These are phyloP conservation scores for Aurelia coerulea DNA, from an alignment of 30 jellyfish, hydroid and myxozoan species.

Conservation along the genomic window DNA sequence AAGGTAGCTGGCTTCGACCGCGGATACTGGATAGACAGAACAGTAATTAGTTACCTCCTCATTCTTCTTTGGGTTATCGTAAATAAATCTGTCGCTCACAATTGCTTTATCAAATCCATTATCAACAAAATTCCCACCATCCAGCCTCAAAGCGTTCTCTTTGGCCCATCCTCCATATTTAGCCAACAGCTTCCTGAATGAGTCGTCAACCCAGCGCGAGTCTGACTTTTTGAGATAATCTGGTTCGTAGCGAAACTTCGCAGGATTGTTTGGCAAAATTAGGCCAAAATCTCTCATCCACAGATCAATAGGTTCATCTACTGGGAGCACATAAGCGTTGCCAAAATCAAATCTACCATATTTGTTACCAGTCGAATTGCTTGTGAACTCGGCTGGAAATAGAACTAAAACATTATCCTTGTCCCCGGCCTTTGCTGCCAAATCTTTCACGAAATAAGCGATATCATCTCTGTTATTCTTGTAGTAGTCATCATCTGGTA, in stretches of 20 bases:
- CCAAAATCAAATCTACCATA: conserved; percentile 55
- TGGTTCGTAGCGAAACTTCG: conserved; percentile 58
- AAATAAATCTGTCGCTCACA: conserved; percentile 49
- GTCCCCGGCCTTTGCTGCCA: conserved; percentile 60
- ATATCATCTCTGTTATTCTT: conserved; percentile 43
- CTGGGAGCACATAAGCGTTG: conserved; percentile 38
- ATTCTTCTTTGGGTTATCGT: conserved; percentile 30
- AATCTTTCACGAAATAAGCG: conserved; percentile 48
- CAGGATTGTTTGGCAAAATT: conserved; percentile 37
- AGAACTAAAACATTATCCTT: conserved; percentile 50
- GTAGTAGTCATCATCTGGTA: conserved; percentile 60
- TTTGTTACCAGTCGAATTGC: not conserved
- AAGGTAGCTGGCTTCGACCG: too few species aligned
- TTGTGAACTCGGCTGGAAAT: conserved; percentile 28
- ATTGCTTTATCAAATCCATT: conserved; percentile 63
- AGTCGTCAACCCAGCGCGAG: conserved; percentile 50
- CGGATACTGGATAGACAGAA: too few species aligned
- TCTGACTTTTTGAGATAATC: conserved; percentile 63
- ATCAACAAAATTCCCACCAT: conserved; percentile 74
- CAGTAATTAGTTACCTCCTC: conserved; percentile 9
- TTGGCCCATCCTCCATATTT: conserved; percentile 22
- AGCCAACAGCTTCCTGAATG: conserved; percentile 27
- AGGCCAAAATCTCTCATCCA: conserved; percentile 75
- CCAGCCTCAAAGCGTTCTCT: conserved; percentile 32
- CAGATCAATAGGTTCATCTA: conserved; percentile 55